phyloP scores from a whole-genome alignment of 2,113 vertebrate species.

The Pelmatolapia mariae region DNA sequence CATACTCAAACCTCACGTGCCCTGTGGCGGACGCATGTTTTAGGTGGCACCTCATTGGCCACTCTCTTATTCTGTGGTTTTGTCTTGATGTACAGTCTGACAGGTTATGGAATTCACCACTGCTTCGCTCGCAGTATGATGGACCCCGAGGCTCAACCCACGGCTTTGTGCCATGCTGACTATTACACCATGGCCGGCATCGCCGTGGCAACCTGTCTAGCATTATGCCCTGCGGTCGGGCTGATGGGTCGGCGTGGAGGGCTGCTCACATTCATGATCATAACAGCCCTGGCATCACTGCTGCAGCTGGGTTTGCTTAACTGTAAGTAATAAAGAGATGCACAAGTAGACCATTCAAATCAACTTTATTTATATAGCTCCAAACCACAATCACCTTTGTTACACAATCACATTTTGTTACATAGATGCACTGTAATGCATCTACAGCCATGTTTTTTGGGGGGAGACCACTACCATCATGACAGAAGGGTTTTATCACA shows the following conservation, averaged over 20 bases:
- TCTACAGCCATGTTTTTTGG: background rate
- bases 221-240: slow-evolving; percentile 85
- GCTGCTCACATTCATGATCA: slow-evolving; percentile 94
- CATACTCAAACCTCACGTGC: background rate
- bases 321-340: slow-evolving; percentile 73
- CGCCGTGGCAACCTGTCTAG: slow-evolving; percentile 86
- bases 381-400: background rate
- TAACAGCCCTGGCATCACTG: slow-evolving; percentile 91
- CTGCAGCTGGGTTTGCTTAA: slow-evolving; percentile 94
- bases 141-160: slow-evolving; percentile 83
- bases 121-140: slow-evolving; percentile 95
- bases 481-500: background rate
- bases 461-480: background rate
- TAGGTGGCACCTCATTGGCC: background rate
- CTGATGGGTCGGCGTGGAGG: slow-evolving; percentile 90
- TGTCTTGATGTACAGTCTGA: slow-evolving; percentile 72
- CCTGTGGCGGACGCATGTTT: background rate
- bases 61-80: background rate
- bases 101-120: slow-evolving; percentile 94
- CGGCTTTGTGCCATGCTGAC: slow-evolving; percentile 79
- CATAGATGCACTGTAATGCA: background rate
- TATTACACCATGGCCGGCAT: slow-evolving; percentile 94
- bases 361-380: background rate
- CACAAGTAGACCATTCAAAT: background rate
- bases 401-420: background rate